Percentiles rank a stretch among this genome's conserved stretches.
Conservation (phyloP, 2,888 invertebrate genomes). For the Drosophila meridionalis region DNA sequence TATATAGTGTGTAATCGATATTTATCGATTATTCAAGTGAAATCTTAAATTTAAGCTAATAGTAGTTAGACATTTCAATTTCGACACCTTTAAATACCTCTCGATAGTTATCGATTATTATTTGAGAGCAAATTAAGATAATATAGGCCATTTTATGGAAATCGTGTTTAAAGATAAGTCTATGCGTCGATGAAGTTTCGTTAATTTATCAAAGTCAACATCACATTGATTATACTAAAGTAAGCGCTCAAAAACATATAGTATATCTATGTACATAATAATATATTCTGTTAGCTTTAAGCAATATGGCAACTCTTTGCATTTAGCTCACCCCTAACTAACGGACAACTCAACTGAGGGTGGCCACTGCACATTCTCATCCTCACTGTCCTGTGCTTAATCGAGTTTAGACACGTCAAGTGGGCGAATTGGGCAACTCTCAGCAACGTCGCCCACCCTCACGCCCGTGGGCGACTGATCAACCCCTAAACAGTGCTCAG, state of each 20-base stretch:
- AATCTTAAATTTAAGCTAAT: too few relatives aligned
- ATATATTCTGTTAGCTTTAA: not conserved
- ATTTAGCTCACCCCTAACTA: conserved; percentile 19
- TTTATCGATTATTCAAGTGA: too few relatives aligned
- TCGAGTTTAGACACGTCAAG: conserved; percentile 54
- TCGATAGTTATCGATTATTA: not conserved
- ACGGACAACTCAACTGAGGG: conserved; percentile 6
- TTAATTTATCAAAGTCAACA: not conserved
- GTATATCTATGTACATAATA: not conserved
- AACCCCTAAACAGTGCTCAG: conserved; percentile 40
- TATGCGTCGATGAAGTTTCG: not conserved
- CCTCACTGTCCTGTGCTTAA: conserved; percentile 33
- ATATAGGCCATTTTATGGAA: not conserved
- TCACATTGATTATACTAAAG: not conserved
- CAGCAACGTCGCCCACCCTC: conserved; percentile 8
- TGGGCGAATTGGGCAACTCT: conserved; percentile 29
- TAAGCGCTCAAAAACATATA: not conserved
- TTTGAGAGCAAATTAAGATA: not conserved
- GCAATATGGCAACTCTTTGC: conserved; percentile 30
- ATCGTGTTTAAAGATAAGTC: not conserved
- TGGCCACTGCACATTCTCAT: conserved; percentile 27
- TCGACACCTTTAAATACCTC: not conserved
- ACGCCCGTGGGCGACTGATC: conserved; percentile 22
- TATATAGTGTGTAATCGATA: too few relatives aligned
- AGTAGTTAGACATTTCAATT: not conserved